These are phyloP conservation scores for Cyphomyrmex costatus DNA, from an alignment of 1,140 invertebrate genomes.

Conservation along the genomic window DNA sequence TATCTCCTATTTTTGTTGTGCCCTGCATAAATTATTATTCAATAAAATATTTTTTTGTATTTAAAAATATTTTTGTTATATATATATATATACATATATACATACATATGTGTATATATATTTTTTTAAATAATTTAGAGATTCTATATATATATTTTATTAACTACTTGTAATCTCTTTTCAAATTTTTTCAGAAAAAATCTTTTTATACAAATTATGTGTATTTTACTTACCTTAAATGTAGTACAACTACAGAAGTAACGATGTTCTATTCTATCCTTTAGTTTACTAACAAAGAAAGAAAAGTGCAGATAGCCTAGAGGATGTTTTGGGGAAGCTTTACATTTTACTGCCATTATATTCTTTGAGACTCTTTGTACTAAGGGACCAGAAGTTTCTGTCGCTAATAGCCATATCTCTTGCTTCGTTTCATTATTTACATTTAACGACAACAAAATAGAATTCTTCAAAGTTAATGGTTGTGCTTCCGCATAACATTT, in stretches of 20 bases:
- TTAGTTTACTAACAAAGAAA: conserved; percentile 88
- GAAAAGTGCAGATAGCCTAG: conserved; percentile 92
- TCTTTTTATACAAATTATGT: conserved; percentile 12
- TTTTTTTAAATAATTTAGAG: background rate
- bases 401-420: conserved; percentile 89
- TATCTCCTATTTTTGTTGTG: conserved; percentile 76
- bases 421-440: conserved; percentile 90
- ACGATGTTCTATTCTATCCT: conserved; percentile 88
- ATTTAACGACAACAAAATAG: conserved; percentile 89
- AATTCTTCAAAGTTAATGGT: conserved; percentile 89
- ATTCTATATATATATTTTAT: background rate
- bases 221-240: conserved; percentile 86
- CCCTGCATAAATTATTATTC: conserved; percentile 64
- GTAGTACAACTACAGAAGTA: conserved; percentile 90
- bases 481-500: conserved; percentile 90
- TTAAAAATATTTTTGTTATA: background rate
- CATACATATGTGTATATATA: too few species aligned
- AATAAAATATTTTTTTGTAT: conserved; percentile 19
- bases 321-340: conserved; percentile 90
- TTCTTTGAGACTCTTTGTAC: conserved; percentile 93
- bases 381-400: conserved; percentile 89
- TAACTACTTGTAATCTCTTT: conserved; percentile 34
- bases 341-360: conserved; percentile 93
- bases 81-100: too few species aligned
- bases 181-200: conserved; percentile 26